These are phyloP conservation scores for Phalacrocorax brasilianus DNA, from an alignment of 2,113 vertebrate genomes.

Conservation along the genomic window DNA sequence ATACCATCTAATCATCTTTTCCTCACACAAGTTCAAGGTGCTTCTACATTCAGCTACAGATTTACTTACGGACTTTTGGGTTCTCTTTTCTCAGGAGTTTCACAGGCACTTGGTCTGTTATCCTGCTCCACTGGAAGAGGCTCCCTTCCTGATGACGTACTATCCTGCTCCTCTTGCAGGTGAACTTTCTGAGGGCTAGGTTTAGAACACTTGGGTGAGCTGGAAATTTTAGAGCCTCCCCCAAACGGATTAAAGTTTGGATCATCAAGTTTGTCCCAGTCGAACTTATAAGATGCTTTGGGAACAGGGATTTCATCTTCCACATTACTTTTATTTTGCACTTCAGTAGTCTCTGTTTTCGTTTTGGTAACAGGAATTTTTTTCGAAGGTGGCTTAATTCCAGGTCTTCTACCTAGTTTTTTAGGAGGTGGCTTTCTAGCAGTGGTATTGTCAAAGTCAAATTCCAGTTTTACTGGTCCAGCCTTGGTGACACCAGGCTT, in stretches of 20 bases:
- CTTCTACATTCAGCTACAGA: neutral
- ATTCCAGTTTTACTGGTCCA: slow-evolving; percentile 77
- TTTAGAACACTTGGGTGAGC: slow-evolving; percentile 53
- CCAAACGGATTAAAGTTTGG: slow-evolving; percentile 79
- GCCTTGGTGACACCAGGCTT: neutral
- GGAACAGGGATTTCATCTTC: slow-evolving; percentile 41
- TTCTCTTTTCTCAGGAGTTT: neutral
- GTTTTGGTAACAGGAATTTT: slow-evolving; percentile 1
- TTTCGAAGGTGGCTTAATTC: slow-evolving; percentile 60
- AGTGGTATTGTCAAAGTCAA: slow-evolving; percentile 77
- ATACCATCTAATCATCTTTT: neutral
- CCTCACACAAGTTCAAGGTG: neutral
- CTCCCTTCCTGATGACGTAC: neutral
- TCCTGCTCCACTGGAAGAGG: neutral
- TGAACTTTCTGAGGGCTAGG: neutral
- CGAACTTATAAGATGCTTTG: slow-evolving; percentile 70
- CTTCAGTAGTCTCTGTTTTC: neutral
- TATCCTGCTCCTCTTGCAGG: neutral
- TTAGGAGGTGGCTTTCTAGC: slow-evolving; percentile 71
- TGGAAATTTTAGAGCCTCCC: slow-evolving; percentile 58
- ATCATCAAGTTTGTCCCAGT: slow-evolving; percentile 78
- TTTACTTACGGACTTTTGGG: slow-evolving; percentile 34
- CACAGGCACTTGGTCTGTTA: neutral
- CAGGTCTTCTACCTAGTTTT: slow-evolving; percentile 73
- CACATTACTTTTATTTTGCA: neutral